A percentile compares a stretch with the other conserved stretches of the same genome.
Conservation (phyloP, 2,797 vertebrate genomes). For the Sebastes baramenuke region DNA sequence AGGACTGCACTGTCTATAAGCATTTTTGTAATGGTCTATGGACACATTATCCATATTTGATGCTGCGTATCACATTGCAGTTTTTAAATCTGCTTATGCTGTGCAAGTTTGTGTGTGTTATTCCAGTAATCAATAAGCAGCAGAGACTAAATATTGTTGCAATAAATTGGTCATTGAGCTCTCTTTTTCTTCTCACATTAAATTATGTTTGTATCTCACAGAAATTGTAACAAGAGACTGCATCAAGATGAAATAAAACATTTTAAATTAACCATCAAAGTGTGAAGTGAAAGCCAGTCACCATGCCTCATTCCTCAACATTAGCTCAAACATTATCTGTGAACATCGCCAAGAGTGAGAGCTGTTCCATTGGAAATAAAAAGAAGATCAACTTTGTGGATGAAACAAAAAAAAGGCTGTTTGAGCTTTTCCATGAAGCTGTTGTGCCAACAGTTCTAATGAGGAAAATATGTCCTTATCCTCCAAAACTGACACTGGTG, state of each 20-base stretch:
- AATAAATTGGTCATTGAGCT: background rate
- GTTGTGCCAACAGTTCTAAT: constrained; percentile 49
- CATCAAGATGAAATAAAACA: background rate
- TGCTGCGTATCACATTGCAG: background rate
- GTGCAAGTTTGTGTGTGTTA: background rate
- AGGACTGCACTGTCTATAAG: background rate
- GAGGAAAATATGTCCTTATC: constrained; percentile 63
- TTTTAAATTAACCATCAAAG: background rate
- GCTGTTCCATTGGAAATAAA: constrained; percentile 35
- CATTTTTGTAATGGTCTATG: background rate
- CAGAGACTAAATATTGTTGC: background rate
- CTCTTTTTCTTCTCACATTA: background rate
- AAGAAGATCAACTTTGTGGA: constrained; percentile 23
- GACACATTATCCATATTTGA: background rate
- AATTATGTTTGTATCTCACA: background rate
- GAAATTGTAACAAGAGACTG: background rate
- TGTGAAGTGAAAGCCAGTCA: background rate
- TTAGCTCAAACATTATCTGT: background rate
- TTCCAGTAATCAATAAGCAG: background rate
- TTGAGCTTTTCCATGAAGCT: constrained; percentile 49
- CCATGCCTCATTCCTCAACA: background rate
- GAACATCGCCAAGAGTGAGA: background rate
- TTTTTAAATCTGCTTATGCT: background rate
- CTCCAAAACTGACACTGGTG: constrained; percentile 44
- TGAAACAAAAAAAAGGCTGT: constrained; percentile 28